phyloP scores from a whole-genome alignment of 2,113 vertebrate genomes.

The Platichthys stellatus region DNA sequence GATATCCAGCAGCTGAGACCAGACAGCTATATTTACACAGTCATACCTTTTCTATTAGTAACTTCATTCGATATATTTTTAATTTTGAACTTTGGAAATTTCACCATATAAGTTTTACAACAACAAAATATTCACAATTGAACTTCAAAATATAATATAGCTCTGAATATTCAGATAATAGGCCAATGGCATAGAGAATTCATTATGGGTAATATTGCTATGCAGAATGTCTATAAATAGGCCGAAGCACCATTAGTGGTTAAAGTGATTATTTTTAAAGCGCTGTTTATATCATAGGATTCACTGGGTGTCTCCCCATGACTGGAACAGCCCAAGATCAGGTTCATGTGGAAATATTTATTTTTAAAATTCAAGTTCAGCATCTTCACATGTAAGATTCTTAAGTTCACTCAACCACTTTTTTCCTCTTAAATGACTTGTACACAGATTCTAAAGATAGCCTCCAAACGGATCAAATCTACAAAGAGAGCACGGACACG shows the following conservation, averaged over 20 bases:
- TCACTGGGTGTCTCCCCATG: slow-evolving; percentile 5
- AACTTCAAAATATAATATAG: slow-evolving; percentile 49
- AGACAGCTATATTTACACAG: slow-evolving; percentile 54
- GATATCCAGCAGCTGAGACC: slow-evolving; percentile 55
- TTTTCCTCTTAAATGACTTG: background rate
- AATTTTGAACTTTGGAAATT: slow-evolving; percentile 33
- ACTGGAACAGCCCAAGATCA: slow-evolving; percentile 30
- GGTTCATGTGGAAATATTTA: slow-evolving; percentile 54
- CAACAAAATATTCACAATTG: slow-evolving; percentile 57
- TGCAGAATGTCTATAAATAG: slow-evolving; percentile 47
- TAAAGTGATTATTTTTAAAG: slow-evolving; percentile 18
- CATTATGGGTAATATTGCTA: slow-evolving; percentile 30
- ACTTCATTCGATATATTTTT: slow-evolving; percentile 37
- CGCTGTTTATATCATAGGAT: slow-evolving; percentile 6
- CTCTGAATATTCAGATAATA: slow-evolving; percentile 7
- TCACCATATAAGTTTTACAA: slow-evolving; percentile 35
- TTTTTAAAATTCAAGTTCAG: slow-evolving; percentile 67
- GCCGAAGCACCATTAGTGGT: slow-evolving; percentile 6
- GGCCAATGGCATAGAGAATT: background rate
- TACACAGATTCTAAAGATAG: slow-evolving; percentile 17
- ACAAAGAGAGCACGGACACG: slow-evolving; percentile 30
- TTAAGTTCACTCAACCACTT: slow-evolving; percentile 34
- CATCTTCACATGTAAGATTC: slow-evolving; percentile 40
- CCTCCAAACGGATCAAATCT: slow-evolving; percentile 11
- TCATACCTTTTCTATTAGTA: slow-evolving; percentile 37